phyloP scores from a whole-genome alignment of 2,113 vertebrate species.

The Ramphastos sulfuratus region DNA sequence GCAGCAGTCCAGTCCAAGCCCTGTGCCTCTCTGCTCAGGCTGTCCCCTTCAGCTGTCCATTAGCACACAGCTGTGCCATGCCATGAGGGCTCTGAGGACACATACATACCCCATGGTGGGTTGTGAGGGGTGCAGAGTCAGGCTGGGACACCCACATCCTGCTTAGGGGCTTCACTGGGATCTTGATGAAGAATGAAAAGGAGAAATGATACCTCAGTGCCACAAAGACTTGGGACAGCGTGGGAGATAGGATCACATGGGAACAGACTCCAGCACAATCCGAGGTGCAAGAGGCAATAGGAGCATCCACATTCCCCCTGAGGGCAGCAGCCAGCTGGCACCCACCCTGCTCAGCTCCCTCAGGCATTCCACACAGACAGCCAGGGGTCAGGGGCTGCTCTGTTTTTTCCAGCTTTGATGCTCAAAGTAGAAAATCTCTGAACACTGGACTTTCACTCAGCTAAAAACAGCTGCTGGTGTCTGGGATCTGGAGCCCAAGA shows the following conservation, averaged over 20 bases:
- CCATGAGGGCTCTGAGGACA: not conserved
- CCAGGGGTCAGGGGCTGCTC: not conserved
- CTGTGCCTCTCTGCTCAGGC: not conserved
- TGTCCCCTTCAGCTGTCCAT: not conserved
- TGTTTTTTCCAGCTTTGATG: conserved; percentile 42
- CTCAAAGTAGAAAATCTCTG: conserved; percentile 68
- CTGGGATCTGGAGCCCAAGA: conserved; percentile 29
- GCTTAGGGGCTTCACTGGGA: not conserved
- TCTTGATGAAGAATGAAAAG: not conserved
- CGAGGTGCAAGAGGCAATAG: not conserved
- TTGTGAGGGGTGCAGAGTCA: not conserved
- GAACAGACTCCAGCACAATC: not conserved
- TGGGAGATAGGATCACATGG: not conserved
- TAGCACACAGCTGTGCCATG: not conserved
- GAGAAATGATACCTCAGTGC: not conserved
- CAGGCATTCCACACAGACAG: not conserved
- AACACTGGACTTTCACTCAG: conserved; percentile 29
- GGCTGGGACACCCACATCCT: not conserved
- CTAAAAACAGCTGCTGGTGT: conserved; percentile 38
- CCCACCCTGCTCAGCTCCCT: not conserved
- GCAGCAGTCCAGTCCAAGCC: not conserved
- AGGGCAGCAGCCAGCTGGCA: conserved; percentile 46
- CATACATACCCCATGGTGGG: fast-evolving
- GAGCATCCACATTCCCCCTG: not conserved
- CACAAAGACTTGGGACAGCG: not conserved